phyloP scores from a whole-genome alignment of 2,113 vertebrate species.

The Python bivittatus region DNA sequence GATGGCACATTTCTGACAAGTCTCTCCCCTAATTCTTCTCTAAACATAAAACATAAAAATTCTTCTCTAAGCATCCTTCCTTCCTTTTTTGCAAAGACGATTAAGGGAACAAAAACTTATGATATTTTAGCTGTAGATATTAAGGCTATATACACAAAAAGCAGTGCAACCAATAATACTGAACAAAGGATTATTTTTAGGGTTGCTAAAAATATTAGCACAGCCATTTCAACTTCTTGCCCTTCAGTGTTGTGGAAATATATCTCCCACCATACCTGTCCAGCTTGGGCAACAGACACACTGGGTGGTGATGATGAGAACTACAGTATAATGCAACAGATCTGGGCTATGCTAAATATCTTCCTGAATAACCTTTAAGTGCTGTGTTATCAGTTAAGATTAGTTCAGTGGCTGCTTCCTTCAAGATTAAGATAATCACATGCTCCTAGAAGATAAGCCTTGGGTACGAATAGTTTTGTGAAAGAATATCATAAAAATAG shows the following conservation, averaged over 20 bases:
- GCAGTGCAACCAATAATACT: background rate
- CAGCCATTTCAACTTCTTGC: background rate
- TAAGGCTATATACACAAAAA: background rate
- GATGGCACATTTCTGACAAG: conserved; percentile 62
- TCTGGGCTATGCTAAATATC: background rate
- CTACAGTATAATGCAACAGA: background rate
- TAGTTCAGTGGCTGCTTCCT: background rate
- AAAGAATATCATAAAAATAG: background rate
- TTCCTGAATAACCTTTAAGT: background rate
- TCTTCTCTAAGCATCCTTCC: conserved; percentile 53
- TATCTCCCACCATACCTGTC: background rate
- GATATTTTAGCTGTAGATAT: background rate
- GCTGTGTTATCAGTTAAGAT: background rate
- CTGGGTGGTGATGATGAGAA: background rate
- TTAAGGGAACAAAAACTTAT: conserved; percentile 20
- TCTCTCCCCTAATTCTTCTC: background rate
- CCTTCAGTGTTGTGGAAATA: background rate
- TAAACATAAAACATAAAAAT: background rate
- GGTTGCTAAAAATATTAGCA: background rate
- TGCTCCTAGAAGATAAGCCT: background rate
- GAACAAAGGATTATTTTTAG: background rate
- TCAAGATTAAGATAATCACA: background rate
- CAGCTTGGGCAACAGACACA: background rate
- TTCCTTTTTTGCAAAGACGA: conserved; percentile 42
- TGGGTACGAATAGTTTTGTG: background rate